Base-by-base conservation (phyloP, 2,113 vertebrate genomes). In the Elaphurus davidianus region DNA sequence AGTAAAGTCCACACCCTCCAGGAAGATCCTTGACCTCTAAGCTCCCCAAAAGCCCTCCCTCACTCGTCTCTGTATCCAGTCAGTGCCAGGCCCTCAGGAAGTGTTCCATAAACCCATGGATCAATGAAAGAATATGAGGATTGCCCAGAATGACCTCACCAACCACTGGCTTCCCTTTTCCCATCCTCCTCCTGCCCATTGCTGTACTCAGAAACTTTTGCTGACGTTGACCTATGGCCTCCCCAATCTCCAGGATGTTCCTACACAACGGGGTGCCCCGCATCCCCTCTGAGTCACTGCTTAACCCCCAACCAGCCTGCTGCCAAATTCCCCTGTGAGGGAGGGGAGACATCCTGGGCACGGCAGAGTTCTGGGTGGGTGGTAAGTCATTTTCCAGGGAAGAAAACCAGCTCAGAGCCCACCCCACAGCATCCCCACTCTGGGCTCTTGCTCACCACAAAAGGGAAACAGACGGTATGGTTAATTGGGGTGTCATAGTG, bases 211-310 rank as follows among this genome's bases (percentile, higher is more conserved):
- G 13, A 60, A 25, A 85, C 87, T 79, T 95, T 60, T 81, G 83
- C n/a, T 91, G 79, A 89, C 60, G 17, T 9, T 71, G 71, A 87
- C 55, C 74, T 83, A 36, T 79, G 91, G 91, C 82, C 59, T 97
- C 89, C 67, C 78, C 95, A 90, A 81, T 94, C 94, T 97, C 97
- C 93, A 98, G 97, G 94, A 98, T 97, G 86, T 86, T 95, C 10
- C 7, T 50, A 87, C 30, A 47, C 92, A 95, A 85, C 21, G 87
- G 74, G 94, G 67, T 7, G n/a, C 64, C 36, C 89, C 5, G 8
- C 45, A 36, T 47, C 78, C 57, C 62, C 21, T 86, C 92, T 97
- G 98, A 98, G 91, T 97, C 98, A 97, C 52, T 11, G 5, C 23
- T 27, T 30, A 71, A 54, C 60, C 84, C 85, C 89, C 78, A 55